Evolutionary conservation across 2,888 invertebrate species (phyloP).

Genomic region (Lymantria dispar): DNA sequence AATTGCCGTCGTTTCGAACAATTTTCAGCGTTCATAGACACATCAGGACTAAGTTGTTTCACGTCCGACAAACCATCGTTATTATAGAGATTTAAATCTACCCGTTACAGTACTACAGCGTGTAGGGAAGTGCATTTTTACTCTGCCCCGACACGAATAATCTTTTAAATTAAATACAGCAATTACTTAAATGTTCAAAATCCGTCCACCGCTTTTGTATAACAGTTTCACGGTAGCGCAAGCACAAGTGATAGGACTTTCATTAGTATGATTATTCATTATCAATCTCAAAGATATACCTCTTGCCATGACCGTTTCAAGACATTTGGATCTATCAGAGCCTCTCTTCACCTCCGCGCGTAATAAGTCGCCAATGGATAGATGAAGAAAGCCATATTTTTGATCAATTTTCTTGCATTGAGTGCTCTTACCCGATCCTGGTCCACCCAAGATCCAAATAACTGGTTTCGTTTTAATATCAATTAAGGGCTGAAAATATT

Average conservation of each 20-base stretch:
- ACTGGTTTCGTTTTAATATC: slow-evolving; percentile 78
- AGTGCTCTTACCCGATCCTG: slow-evolving; percentile 97
- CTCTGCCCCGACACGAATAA: no score
- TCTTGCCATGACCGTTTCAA: slow-evolving; percentile 93
- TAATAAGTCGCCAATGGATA: slow-evolving; percentile 96
- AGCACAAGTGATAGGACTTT: background rate
- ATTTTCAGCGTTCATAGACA: no score
- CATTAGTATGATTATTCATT: background rate
- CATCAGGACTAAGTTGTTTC: no score
- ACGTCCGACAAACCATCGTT: no score
- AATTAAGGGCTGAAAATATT: slow-evolving; percentile 2
- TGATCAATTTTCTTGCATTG: slow-evolving; percentile 95
- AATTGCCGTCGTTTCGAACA: no score
- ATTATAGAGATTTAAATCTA: no score
- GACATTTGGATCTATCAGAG: slow-evolving; percentile 90
- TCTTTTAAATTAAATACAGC: no score
- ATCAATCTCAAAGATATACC: slow-evolving; percentile 60
- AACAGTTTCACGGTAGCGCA: no score
- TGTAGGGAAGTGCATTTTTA: no score
- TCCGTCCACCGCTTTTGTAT: no score
- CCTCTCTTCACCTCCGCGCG: slow-evolving; percentile 93
- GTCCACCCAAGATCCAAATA: slow-evolving; percentile 95
- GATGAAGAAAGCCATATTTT: slow-evolving; percentile 95
- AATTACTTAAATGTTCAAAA: no score
- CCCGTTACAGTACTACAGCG: no score